Evolutionary conservation across 2,888 invertebrate species (phyloP).

Genomic region (Gisinianus flammeolus): DNA sequence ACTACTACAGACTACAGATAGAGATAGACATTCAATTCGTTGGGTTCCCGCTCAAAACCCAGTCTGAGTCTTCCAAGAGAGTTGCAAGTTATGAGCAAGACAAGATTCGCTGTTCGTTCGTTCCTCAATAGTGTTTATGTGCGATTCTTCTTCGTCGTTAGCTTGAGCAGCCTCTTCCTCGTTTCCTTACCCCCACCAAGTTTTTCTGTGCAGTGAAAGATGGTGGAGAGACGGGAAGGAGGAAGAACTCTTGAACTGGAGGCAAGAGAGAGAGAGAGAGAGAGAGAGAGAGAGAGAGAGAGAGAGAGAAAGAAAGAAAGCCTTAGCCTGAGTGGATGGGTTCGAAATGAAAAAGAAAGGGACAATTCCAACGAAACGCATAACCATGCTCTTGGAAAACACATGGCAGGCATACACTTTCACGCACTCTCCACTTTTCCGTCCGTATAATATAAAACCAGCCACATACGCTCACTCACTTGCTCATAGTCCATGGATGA

Average conservation of each 20-base stretch:
- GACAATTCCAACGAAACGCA: constrained; percentile 3
- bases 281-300: neutral
- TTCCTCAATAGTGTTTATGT: too few species aligned
- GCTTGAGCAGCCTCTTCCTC: too few species aligned
- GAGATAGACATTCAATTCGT: neutral
- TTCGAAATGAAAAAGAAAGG: too few species aligned
- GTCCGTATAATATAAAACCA: neutral
- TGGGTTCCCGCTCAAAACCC: neutral
- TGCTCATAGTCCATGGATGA: neutral
- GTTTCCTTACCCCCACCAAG: neutral
- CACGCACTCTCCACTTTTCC: neutral
- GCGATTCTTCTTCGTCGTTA: neutral
- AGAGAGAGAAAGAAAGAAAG: neutral
- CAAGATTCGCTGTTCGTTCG: too few species aligned
- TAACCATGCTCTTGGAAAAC: neutral
- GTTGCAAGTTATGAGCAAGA: too few species aligned
- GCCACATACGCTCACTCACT: neutral
- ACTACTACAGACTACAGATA: neutral
- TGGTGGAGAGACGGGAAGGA: constrained; percentile 14
- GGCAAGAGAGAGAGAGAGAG: neutral
- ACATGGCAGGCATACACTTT: neutral
- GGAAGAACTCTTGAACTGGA: neutral
- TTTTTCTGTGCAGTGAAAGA: neutral
- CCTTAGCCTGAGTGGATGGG: neutral
- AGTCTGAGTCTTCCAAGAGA: too few species aligned